phyloP scores from a whole-genome alignment of 2,888 invertebrate genomes.

The Zygothrica quintamaculata region DNA sequence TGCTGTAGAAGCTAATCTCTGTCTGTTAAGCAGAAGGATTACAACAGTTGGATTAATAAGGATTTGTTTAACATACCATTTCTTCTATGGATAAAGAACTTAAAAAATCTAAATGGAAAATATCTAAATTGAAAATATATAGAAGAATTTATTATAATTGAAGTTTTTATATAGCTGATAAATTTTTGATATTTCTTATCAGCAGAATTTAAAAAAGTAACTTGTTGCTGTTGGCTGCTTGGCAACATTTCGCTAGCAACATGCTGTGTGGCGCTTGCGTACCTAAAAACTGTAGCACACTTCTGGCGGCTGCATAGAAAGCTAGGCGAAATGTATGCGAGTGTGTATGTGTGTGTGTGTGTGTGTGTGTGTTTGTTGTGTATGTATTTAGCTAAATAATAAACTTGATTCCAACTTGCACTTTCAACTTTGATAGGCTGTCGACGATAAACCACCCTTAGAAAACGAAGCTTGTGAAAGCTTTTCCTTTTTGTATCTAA shows the following conservation, averaged over 20 bases:
- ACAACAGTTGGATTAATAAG: no score
- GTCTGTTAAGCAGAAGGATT: no score
- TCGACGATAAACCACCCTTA: slow-evolving; percentile 57
- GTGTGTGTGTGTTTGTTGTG: slow-evolving; percentile 15
- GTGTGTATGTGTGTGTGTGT: no score
- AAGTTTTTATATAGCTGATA: no score
- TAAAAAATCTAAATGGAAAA: no score
- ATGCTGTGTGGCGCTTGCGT: slow-evolving; percentile 64
- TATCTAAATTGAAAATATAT: no score
- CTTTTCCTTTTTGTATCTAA: slow-evolving; percentile 73
- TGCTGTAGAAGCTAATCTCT: no score
- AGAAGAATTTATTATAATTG: no score
- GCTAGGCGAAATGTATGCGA: slow-evolving; percentile 24
- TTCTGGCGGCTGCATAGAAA: slow-evolving; percentile 44
- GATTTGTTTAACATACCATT: no score
- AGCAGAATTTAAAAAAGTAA: slow-evolving; percentile 29
- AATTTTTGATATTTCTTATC: no score
- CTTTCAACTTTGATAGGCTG: slow-evolving; percentile 38
- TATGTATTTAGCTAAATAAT: slow-evolving; percentile 12
- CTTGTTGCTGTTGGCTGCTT: slow-evolving; percentile 46
- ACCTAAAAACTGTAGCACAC: slow-evolving; percentile 47
- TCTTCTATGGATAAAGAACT: no score
- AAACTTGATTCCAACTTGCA: slow-evolving; percentile 45
- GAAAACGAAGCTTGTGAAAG: slow-evolving; percentile 38
- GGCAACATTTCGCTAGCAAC: slow-evolving; percentile 38